Base-by-base conservation (phyloP, 2,888 invertebrate genomes). In the Pherbina coryleti region DNA sequence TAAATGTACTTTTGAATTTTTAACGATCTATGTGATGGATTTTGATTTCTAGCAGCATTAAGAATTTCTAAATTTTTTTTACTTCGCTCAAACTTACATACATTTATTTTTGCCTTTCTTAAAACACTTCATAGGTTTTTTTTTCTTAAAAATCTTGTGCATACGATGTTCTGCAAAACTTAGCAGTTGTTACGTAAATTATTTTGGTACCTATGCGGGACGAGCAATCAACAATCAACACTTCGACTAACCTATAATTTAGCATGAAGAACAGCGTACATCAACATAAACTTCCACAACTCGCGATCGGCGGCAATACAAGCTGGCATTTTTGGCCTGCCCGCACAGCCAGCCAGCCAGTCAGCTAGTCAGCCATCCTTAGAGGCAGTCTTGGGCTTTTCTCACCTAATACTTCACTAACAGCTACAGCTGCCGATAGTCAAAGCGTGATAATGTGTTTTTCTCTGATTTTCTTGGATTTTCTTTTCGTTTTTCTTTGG, bases 161-260 rank as follows among this genome's bases (percentile, higher is more conserved):
- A 9, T 51, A 25, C n/a, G 51, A 11, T 17, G 9, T 25, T 25
- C 49, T 31, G n/a, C 67, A 44, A 53, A 17, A n/a, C 53, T n/a
- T n/a, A 55, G 55, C 22, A 19, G n/a, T 19, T 19, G 5, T 55
- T 28, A 62, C 62, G 28, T 37, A 22, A 66, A 74, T 28, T 55
- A 34, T 74, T 74, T 34, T 49, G 53, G 64, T 51, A 69, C 49
- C 49, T 25, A 25, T 51, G 22, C 17, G 17, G 28, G 9, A 74
- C 53, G 74, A 64, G 66, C 28, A 44, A 34, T 53, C 53, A 64
- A 74, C 74, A 64, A 74, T 74, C 74, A 74, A 74, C 75, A 75
- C 75, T 67, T 66, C 37, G n/a, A 31, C 31, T 25, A 75, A 25
- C 75, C 75, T 66, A 66, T 75, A 66, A 75, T 75, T 75, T 75